Evolutionary conservation across 2,888 invertebrate genomes (phyloP).

Genomic region (Drosophila subsilvestris): DNA sequence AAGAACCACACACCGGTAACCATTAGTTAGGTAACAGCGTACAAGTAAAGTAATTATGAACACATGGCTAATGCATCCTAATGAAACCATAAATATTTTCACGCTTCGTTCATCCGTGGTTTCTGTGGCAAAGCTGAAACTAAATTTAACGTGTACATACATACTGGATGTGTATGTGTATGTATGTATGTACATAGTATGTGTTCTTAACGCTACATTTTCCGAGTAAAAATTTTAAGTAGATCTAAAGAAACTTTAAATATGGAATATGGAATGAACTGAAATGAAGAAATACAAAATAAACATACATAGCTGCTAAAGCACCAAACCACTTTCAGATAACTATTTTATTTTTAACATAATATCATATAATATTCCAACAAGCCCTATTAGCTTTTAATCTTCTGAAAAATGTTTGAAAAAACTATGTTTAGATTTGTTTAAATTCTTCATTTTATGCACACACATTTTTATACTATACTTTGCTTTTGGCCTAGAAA

Average conservation of each 20-base stretch:
- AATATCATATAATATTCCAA: no score
- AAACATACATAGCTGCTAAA: no score
- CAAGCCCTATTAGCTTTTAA: no score
- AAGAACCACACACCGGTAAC: not conserved
- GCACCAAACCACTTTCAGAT: no score
- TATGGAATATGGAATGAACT: no score
- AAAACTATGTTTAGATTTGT: no score
- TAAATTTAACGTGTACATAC: no score
- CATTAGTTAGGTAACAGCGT: not conserved
- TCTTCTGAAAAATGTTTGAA: no score
- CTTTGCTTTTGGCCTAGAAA: not conserved
- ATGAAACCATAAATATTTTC: conserved; percentile 1
- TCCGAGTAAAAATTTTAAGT: not conserved
- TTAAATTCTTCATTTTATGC: not conserved
- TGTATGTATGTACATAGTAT: no score
- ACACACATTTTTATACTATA: not conserved
- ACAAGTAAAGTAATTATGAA: not conserved
- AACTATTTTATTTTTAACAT: no score
- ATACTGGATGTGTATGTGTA: not conserved
- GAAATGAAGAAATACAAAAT: no score
- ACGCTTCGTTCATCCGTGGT: not conserved
- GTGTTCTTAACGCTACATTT: not conserved
- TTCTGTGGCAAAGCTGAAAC: not conserved
- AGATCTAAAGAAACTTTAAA: not conserved
- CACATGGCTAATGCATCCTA: not conserved